phyloP scores from a whole-genome alignment of 2,888 invertebrate species.

The Dorcus parallelipipedus region DNA sequence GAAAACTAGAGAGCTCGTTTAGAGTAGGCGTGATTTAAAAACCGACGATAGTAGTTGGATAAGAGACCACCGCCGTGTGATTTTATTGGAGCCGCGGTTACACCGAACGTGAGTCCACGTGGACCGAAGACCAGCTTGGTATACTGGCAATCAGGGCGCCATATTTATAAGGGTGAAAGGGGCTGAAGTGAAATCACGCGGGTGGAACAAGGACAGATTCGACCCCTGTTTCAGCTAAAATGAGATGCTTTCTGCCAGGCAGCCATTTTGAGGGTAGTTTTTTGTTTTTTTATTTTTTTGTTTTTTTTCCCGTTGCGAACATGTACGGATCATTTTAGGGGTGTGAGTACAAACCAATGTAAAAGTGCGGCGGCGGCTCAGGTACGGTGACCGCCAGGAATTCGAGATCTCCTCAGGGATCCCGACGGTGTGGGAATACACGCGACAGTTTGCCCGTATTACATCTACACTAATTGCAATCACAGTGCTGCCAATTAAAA shows the following conservation, averaged over 20 bases:
- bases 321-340: constrained; percentile 50
- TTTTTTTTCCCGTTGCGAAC: constrained; percentile 45
- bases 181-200: constrained; percentile 51
- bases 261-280: constrained; percentile 73
- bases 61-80: constrained; percentile 11
- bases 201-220: constrained; percentile 51
- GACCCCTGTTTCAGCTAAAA: constrained; percentile 52
- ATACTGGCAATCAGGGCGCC: constrained; percentile 54
- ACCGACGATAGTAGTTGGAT: constrained; percentile 21
- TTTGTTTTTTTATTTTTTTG: constrained; percentile 50
- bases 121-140: constrained; percentile 46
- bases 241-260: constrained; percentile 57
- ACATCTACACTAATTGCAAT: constrained; percentile 43
- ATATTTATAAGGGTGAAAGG: constrained; percentile 54
- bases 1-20: constrained; percentile 41
- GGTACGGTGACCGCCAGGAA: constrained; percentile 1
- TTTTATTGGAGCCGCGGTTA: constrained; percentile 27
- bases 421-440: constrained; percentile 30
- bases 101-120: constrained; percentile 39
- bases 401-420: constrained; percentile 3
- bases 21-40: constrained; percentile 36
- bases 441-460: constrained; percentile 41
- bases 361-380: constrained; percentile 32
- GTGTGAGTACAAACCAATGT: constrained; percentile 46
- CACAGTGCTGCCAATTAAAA: constrained; percentile 43